Conservation (phyloP, 2,797 vertebrate species). For the Novumbra hubbsi region DNA sequence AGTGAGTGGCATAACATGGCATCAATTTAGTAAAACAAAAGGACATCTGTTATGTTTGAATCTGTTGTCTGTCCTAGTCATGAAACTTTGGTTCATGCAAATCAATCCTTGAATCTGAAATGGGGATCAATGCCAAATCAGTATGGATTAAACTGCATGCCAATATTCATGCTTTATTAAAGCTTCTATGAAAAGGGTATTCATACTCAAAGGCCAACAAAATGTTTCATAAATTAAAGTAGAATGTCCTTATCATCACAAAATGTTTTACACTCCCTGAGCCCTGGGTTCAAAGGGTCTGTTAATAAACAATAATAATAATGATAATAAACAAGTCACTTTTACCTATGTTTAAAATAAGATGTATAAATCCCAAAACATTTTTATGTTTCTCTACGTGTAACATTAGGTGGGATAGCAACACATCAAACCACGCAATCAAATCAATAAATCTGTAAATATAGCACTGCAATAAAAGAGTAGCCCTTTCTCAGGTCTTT, state of each 20-base stretch:
- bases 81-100: no score
- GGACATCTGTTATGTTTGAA: no score
- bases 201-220: no score
- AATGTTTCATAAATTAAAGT: no score
- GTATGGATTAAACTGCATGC: neutral
- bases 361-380: neutral
- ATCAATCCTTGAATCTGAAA: no score
- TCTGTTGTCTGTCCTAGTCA: no score
- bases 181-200: neutral
- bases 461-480: neutral
- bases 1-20: no score
- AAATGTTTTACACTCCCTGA: no score
- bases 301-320: neutral
- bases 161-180: neutral
- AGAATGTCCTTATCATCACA: no score
- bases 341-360: neutral
- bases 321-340: no score
- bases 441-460: neutral
- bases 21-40: no score
- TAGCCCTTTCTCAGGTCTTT: slow-evolving; percentile 20
- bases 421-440: neutral
- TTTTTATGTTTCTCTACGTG: neutral
- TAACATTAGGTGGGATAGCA: neutral
- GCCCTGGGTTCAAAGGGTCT: neutral
- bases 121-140: no score